phyloP scores from a whole-genome alignment of 2,797 vertebrate species.

The Sebastes itinus region DNA sequence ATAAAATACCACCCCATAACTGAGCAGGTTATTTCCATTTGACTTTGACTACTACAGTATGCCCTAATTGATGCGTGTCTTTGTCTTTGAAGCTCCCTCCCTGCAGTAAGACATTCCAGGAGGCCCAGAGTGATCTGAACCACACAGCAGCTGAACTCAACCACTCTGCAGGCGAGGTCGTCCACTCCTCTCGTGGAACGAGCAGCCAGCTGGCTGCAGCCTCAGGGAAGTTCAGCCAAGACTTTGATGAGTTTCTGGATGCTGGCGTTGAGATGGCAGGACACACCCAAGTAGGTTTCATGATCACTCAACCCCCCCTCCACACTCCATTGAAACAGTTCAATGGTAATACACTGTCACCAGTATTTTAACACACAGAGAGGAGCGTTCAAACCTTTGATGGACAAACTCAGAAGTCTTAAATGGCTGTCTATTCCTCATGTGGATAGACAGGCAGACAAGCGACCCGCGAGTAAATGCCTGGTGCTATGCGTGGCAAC shows the following conservation, averaged over 20 bases:
- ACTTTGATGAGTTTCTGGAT: constrained; percentile 98
- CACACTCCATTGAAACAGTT: constrained; percentile 1
- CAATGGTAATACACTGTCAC: not conserved
- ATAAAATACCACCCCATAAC: not conserved
- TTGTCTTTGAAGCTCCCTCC: constrained; percentile 87
- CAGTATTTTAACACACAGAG: not conserved
- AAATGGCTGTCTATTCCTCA: no score
- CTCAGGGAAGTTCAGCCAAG: constrained; percentile 97
- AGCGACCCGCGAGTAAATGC: no score
- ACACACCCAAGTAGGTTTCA: constrained; percentile 90
- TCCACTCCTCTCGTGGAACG: constrained; percentile 93
- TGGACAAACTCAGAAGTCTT: not conserved
- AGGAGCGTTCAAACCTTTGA: not conserved
- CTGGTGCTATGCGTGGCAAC: no score
- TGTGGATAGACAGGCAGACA: no score
- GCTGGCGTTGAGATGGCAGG: constrained; percentile 99
- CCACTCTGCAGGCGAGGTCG: constrained; percentile 97
- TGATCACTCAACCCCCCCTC: constrained; percentile 4
- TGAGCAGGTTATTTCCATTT: constrained; percentile 8
- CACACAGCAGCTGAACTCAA: constrained; percentile 97
- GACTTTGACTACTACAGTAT: not conserved
- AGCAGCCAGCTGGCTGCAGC: constrained; percentile 94
- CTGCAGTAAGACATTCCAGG: constrained; percentile 96
- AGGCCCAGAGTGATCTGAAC: constrained; percentile 96
- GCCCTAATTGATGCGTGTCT: constrained; percentile 22